Evolutionary conservation across 2,797 vertebrate species (phyloP).

Genomic region (Sibirionetta formosa): DNA sequence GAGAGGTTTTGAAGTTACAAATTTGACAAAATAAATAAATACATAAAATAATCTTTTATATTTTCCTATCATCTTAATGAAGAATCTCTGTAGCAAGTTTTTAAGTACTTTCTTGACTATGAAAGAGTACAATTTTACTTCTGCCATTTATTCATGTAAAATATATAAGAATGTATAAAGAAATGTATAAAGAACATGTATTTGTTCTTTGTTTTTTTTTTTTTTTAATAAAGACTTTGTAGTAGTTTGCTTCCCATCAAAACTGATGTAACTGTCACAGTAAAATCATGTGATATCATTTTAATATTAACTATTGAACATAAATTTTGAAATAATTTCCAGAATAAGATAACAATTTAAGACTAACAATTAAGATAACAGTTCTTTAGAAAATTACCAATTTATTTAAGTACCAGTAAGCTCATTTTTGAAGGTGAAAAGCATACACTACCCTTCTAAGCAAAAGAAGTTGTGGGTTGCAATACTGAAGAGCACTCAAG

Average conservation of each 20-base stretch:
- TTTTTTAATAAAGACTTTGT: background rate
- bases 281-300: background rate
- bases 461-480: background rate
- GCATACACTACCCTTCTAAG: fast-evolving
- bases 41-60: too few relatives aligned
- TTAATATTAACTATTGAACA: background rate
- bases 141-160: background rate
- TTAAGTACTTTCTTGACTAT: background rate
- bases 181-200: background rate
- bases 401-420: background rate
- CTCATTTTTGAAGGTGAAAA: background rate
- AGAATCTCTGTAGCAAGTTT: too few relatives aligned
- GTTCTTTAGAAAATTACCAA: background rate
- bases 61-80: too few relatives aligned
- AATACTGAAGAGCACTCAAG: background rate
- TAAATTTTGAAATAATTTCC: background rate
- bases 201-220: background rate
- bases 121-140: background rate
- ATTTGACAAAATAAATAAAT: background rate
- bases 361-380: background rate
- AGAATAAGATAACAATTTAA: background rate
- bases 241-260: background rate
- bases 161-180: too few relatives aligned
- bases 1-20: background rate
- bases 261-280: background rate